Conservation (phyloP, 2,113 vertebrate genomes). For the Cryptomyrus ogoouensis region DNA sequence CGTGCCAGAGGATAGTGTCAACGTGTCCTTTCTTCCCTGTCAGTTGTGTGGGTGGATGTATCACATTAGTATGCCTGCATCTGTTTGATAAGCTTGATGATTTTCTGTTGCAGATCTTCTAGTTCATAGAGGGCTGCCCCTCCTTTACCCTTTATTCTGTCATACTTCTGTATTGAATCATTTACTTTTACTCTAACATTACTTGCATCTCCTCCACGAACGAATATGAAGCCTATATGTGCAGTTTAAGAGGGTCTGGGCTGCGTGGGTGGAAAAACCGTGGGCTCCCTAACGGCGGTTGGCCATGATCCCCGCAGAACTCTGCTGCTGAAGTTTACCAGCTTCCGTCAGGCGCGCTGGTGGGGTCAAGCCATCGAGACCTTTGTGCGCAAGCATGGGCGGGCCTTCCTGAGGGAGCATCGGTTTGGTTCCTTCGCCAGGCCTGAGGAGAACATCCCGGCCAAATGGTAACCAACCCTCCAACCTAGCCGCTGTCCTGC, state of each 20-base stretch:
- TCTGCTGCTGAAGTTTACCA: conserved; percentile 86
- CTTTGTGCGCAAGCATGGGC: conserved; percentile 73
- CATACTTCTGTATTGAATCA: not conserved
- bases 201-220: not conserved
- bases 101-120: not conserved
- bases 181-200: not conserved
- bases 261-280: not conserved
- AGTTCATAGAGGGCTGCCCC: not conserved
- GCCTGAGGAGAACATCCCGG: conserved; percentile 65
- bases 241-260: not conserved
- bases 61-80: not conserved
- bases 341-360: conserved; percentile 90
- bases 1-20: not conserved
- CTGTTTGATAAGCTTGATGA: not conserved
- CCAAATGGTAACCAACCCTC: conserved; percentile 75
- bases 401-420: conserved; percentile 78
- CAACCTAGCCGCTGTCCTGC: not conserved
- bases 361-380: conserved; percentile 88
- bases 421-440: conserved; percentile 86
- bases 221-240: not conserved
- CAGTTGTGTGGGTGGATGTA: not conserved
- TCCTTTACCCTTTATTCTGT: not conserved
- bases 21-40: not conserved
- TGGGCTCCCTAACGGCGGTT: not conserved
- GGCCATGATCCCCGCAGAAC: conserved; percentile 55